Percentiles rank a stretch among this genome's conserved stretches.
phyloP scores from a whole-genome alignment of 2,797 vertebrate genomes.

The Florisuga fusca region DNA sequence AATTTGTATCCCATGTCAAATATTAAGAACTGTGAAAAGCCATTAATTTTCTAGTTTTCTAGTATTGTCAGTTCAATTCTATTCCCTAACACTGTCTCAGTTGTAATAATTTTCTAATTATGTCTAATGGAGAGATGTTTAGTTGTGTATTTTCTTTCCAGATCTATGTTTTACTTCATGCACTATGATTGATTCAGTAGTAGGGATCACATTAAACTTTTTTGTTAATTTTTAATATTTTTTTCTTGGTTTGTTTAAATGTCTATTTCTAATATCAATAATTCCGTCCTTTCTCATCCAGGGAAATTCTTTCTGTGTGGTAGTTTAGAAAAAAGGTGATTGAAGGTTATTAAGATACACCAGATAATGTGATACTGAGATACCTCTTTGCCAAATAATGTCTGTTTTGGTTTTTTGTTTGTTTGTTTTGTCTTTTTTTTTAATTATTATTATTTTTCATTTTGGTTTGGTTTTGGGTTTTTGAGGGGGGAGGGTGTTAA shows the following conservation, averaged over 20 bases:
- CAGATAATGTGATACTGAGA: not conserved
- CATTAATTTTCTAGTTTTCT: not conserved
- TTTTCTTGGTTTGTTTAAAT: not conserved
- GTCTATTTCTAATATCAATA: not conserved
- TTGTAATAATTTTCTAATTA: not conserved
- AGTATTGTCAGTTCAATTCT: not conserved
- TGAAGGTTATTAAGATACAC: not conserved
- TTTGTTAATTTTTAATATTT: not conserved
- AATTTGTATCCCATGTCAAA: not conserved
- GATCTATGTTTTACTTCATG: not conserved
- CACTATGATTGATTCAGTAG: not conserved
- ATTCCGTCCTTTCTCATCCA: not conserved
- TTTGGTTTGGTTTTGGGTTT: too few species aligned
- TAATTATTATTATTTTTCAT: too few species aligned
- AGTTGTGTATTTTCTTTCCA: not conserved
- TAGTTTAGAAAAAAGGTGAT: not conserved
- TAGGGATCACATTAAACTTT: not conserved
- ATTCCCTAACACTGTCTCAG: not conserved
- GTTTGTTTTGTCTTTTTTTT: too few species aligned
- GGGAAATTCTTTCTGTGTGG: not conserved
- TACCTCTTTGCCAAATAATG: not conserved
- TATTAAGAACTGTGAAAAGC: not conserved
- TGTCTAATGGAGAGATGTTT: not conserved
- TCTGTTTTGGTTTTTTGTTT: not conserved
- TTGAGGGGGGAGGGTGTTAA: too few species aligned